Evolutionary conservation across 2,888 invertebrate species (phyloP).

Genomic region (Cryptophagus acutangulus): DNA sequence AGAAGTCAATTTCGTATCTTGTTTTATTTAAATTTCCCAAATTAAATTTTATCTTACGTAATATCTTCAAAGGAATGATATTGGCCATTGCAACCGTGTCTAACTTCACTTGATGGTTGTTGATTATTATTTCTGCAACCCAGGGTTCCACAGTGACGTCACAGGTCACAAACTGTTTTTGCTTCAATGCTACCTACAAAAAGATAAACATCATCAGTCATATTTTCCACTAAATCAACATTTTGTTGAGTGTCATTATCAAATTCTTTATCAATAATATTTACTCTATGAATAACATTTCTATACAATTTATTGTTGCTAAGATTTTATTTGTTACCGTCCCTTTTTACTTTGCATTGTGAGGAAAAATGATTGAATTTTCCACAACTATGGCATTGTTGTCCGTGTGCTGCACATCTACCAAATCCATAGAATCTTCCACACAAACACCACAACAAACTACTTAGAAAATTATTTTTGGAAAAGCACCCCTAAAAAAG

Average conservation of each 20-base stretch:
- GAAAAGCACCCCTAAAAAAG: too few relatives aligned
- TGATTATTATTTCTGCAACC: constrained; percentile 3
- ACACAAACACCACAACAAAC: too few relatives aligned
- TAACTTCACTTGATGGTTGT: constrained; percentile 11
- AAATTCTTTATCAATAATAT: background rate
- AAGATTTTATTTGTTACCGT: constrained; percentile 1
- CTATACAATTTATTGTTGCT: background rate
- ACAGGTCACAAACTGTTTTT: background rate
- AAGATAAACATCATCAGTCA: constrained; percentile 7
- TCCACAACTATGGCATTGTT: constrained; percentile 16
- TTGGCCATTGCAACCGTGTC: constrained; percentile 18
- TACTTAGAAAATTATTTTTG: too few relatives aligned
- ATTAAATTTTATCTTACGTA: constrained; percentile 7
- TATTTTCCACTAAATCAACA: background rate
- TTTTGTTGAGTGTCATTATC: background rate
- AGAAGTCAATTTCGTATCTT: constrained; percentile 11
- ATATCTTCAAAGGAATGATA: constrained; percentile 11
- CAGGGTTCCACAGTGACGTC: constrained; percentile 9
- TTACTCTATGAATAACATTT: background rate
- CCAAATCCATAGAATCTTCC: background rate
- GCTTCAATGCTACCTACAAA: constrained; percentile 5
- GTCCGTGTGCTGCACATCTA: constrained; percentile 20
- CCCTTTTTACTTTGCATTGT: constrained; percentile 4
- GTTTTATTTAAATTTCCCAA: constrained; percentile 6
- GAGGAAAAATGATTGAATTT: constrained; percentile 19